Percentiles rank a stretch among this genome's conserved stretches.
Conservation (phyloP, 2,797 vertebrate genomes). For the Fistularia tabacaria region DNA sequence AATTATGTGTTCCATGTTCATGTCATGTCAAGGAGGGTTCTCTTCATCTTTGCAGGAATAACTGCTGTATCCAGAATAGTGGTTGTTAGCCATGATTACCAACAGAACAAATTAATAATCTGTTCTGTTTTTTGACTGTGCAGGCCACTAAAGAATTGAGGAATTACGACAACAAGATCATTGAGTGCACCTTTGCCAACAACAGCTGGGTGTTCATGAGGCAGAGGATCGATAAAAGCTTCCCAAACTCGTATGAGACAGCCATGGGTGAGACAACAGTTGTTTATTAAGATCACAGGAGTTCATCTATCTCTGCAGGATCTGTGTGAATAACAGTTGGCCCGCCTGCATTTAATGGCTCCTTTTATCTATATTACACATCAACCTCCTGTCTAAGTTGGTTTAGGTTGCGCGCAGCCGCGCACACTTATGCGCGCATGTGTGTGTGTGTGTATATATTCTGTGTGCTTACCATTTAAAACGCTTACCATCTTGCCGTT, state of each 20-base stretch:
- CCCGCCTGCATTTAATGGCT: constrained; percentile 25
- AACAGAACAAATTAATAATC: background rate
- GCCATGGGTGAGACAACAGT: constrained; percentile 87
- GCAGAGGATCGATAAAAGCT: constrained; percentile 97
- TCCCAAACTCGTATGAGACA: constrained; percentile 95
- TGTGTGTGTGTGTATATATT: constrained; percentile 3
- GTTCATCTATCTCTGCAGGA: too few relatives aligned
- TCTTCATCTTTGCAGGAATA: too few relatives aligned
- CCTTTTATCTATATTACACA: constrained; percentile 30
- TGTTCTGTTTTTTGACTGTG: constrained; percentile 37
- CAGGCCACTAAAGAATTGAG: constrained; percentile 95
- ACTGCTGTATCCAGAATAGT: too few relatives aligned
- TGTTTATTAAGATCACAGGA: background rate
- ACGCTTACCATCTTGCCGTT: background rate
- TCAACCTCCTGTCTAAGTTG: constrained; percentile 6
- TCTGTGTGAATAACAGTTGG: background rate
- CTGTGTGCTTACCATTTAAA: constrained; percentile 5
- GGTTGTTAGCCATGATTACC: background rate
- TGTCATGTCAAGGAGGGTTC: too few relatives aligned
- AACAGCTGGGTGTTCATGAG: constrained; percentile 99
- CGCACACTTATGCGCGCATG: too few relatives aligned
- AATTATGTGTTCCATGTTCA: too few relatives aligned
- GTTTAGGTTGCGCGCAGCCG: too few relatives aligned
- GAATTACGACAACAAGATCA: constrained; percentile 97
- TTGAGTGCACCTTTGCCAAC: constrained; percentile 95